Evolutionary conservation across 1,140 invertebrate species (phyloP).

Genomic region (Geopemphigus sp.): DNA sequence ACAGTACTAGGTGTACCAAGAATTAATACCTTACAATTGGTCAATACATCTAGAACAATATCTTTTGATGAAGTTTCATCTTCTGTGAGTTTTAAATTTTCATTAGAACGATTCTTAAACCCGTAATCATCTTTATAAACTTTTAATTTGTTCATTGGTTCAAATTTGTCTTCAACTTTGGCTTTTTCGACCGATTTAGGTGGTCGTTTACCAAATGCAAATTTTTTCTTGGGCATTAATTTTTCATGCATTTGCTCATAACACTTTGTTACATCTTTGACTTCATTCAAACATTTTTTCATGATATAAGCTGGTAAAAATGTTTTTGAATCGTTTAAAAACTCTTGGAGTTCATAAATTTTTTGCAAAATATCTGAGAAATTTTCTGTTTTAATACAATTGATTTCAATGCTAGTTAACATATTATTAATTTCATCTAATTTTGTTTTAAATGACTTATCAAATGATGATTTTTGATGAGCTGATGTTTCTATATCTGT

Average conservation of each 20-base stretch:
- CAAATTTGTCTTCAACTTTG: slow-evolving; percentile 3
- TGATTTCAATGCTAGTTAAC: slow-evolving; percentile 19
- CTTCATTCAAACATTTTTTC: slow-evolving; percentile 27
- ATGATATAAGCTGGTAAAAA: slow-evolving; percentile 38
- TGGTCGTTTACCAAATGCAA: slow-evolving; percentile 37
- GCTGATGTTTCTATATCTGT: neutral
- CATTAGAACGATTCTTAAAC: slow-evolving; percentile 32
- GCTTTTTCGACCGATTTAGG: neutral
- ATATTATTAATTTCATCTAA: slow-evolving; percentile 31
- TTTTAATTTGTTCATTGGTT: slow-evolving; percentile 10
- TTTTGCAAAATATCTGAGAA: slow-evolving; percentile 31
- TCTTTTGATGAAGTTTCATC: slow-evolving; percentile 26
- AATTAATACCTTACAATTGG: slow-evolving; percentile 30
- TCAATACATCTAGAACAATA: slow-evolving; percentile 17
- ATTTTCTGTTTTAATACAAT: neutral
- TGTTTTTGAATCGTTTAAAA: slow-evolving; percentile 27
- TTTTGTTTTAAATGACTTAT: slow-evolving; percentile 14
- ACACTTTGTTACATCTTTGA: slow-evolving; percentile 16
- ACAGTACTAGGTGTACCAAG: slow-evolving; percentile 38
- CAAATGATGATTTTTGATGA: slow-evolving; percentile 33
- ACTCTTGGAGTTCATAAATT: slow-evolving; percentile 37
- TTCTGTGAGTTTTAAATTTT: slow-evolving; percentile 1
- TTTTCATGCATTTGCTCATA: slow-evolving; percentile 32
- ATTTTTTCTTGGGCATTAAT: slow-evolving; percentile 35
- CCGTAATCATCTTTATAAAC: slow-evolving; percentile 38